Conservation (phyloP, 2,113 vertebrate species). For the Mungos mungo region DNA sequence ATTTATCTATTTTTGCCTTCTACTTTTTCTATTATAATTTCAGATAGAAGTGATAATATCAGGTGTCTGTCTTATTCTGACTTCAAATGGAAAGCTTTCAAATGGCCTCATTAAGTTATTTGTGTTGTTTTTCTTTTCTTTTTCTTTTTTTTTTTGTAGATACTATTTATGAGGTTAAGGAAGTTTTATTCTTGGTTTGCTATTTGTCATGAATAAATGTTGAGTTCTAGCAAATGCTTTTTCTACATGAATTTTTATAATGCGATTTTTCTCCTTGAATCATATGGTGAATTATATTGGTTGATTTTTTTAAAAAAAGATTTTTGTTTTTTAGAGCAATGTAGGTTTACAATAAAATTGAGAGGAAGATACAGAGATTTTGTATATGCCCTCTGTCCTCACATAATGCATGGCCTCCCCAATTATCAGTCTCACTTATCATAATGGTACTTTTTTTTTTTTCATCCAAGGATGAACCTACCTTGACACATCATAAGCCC, state of each 20-base stretch:
- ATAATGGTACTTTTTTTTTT: too few species aligned
- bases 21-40: not conserved
- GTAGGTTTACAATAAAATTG: too few species aligned
- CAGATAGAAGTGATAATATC: not conserved
- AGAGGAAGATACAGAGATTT: too few species aligned
- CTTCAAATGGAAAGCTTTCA: not conserved
- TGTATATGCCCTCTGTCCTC: too few species aligned
- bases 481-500: too few species aligned
- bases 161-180: not conserved
- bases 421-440: too few species aligned
- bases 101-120: not conserved
- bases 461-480: too few species aligned
- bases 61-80: not conserved
- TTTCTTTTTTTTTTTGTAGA: not conserved
- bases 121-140: not conserved
- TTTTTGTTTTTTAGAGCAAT: not conserved
- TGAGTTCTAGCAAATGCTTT: not conserved
- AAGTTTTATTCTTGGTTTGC: not conserved
- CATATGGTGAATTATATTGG: not conserved
- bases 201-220: not conserved
- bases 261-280: not conserved
- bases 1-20: not conserved
- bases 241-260: not conserved
- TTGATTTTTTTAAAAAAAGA: not conserved
- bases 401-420: too few species aligned